These are phyloP conservation scores for Mimachlamys varia DNA, from an alignment of 2,888 invertebrate species.

Conservation along the genomic window DNA sequence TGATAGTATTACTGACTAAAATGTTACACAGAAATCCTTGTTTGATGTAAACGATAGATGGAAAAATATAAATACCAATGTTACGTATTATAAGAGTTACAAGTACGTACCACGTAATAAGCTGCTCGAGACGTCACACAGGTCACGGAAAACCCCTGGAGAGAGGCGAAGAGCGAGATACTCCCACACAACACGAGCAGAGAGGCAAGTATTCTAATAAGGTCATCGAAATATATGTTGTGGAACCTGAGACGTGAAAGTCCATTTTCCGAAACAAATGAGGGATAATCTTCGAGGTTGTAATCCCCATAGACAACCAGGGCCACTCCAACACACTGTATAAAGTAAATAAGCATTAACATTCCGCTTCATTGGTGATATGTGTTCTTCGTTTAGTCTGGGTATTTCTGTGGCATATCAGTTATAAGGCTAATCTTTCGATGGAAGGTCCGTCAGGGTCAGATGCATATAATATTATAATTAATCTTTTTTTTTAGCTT, in stretches of 20 bases:
- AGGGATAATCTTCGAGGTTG: neutral
- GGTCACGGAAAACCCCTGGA: neutral
- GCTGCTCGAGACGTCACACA: conserved; percentile 18
- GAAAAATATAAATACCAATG: too few relatives aligned
- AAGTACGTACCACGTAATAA: neutral
- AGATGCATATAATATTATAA: too few relatives aligned
- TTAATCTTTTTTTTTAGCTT: too few relatives aligned
- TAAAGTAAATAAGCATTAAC: neutral
- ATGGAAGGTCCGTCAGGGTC: too few relatives aligned
- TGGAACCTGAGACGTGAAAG: neutral
- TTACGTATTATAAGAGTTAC: too few relatives aligned
- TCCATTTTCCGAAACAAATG: neutral
- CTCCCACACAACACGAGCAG: neutral
- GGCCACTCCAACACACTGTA: neutral
- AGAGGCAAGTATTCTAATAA: neutral
- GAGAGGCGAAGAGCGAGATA: neutral
- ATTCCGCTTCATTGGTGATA: neutral
- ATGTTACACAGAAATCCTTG: too few relatives aligned
- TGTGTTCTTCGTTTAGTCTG: too few relatives aligned
- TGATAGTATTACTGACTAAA: too few relatives aligned
- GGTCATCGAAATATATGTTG: neutral
- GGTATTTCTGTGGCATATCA: too few relatives aligned
- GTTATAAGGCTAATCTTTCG: too few relatives aligned
- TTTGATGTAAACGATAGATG: too few relatives aligned
- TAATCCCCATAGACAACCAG: neutral